These are phyloP conservation scores for Onychostoma macrolepis DNA, from an alignment of 2,113 vertebrate species.

Conservation along the genomic window DNA sequence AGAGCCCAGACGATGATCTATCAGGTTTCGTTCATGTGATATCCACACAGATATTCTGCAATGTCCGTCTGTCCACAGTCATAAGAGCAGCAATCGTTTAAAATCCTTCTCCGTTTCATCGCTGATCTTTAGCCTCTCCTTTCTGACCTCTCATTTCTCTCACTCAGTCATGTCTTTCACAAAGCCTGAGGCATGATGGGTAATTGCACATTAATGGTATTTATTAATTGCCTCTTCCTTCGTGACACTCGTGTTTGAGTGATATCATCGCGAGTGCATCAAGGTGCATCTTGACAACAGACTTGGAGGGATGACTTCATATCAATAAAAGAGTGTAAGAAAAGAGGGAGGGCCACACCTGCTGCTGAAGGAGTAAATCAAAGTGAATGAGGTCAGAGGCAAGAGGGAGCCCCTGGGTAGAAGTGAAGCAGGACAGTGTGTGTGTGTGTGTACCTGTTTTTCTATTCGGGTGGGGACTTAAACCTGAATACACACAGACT, in stretches of 20 bases:
- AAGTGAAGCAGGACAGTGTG: conserved; percentile 34
- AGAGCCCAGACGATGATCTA: conserved; percentile 6
- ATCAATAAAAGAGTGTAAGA: conserved; percentile 76
- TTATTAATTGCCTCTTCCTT: conserved; percentile 73
- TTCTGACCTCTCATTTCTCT: conserved; percentile 61
- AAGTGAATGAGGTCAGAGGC: conserved; percentile 57
- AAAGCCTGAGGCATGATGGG: conserved; percentile 66
- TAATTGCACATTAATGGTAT: conserved; percentile 76
- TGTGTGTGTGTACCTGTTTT: conserved; percentile 13
- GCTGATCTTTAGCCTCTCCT: conserved; percentile 61
- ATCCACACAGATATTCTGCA: conserved; percentile 55
- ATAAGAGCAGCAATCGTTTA: conserved; percentile 13
- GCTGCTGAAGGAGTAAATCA: conserved; percentile 76
- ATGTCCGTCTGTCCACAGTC: neutral
- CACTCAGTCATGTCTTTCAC: conserved; percentile 65
- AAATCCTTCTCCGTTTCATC: conserved; percentile 55
- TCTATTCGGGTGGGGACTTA: no score
- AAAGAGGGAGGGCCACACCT: conserved; percentile 64
- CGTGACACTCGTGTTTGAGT: conserved; percentile 64
- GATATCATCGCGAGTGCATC: conserved; percentile 74
- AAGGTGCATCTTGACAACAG: conserved; percentile 70
- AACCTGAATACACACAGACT: no score
- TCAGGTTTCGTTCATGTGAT: conserved; percentile 57
- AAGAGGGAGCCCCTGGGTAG: conserved; percentile 54
- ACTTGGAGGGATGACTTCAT: conserved; percentile 77